These are phyloP conservation scores for Gadus chalcogrammus DNA, from an alignment of 2,113 vertebrate species.

Conservation along the genomic window DNA sequence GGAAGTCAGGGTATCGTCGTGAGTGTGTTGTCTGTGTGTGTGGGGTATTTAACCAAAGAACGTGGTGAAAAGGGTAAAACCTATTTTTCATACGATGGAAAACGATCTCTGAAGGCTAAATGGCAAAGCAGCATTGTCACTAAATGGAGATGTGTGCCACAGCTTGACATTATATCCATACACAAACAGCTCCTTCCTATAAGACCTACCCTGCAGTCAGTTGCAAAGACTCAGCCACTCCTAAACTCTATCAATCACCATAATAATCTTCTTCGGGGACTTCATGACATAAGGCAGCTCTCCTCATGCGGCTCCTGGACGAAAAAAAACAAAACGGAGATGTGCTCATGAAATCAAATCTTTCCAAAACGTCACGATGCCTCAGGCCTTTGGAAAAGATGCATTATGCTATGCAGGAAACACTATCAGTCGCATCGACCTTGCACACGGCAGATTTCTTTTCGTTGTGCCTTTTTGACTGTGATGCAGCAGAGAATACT, in stretches of 20 bases:
- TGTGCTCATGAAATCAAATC: conserved; percentile 42
- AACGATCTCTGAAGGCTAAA: no score
- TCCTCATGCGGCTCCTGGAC: background rate
- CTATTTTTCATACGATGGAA: no score
- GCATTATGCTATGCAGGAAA: conserved; percentile 60
- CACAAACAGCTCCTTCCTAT: background rate
- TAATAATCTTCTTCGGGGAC: conserved; percentile 9
- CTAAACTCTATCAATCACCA: conserved; percentile 26
- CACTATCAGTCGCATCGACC: conserved; percentile 59
- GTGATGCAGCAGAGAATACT: conserved; percentile 60
- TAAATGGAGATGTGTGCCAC: no score
- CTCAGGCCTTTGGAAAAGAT: conserved; percentile 45
- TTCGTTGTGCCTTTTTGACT: conserved; percentile 53
- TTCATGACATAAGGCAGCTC: conserved; percentile 31
- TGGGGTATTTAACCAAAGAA: no score
- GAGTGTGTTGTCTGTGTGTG: no score
- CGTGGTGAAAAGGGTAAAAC: no score
- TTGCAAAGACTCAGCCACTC: background rate
- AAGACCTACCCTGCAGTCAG: conserved; percentile 9
- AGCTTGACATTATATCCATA: no score
- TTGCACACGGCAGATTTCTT: conserved; percentile 60
- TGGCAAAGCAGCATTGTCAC: no score
- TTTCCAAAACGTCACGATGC: conserved; percentile 54
- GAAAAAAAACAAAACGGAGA: no score
- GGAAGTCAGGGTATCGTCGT: no score